Conservation (phyloP, 2,797 vertebrate species). For the Echeneis naucrates region DNA sequence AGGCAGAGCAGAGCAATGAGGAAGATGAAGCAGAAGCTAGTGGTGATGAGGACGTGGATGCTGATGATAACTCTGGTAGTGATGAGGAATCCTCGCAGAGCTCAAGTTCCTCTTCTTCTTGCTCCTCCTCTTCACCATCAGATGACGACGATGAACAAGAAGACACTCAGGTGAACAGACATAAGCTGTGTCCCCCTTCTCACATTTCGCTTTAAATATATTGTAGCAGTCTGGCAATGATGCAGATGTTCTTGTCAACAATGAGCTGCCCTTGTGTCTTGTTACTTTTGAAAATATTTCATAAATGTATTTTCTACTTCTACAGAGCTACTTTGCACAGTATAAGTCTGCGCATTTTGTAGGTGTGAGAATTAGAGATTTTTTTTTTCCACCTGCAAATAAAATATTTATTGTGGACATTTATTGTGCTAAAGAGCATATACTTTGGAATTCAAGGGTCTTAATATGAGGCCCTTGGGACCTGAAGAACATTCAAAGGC, state of each 20-base stretch:
- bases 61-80: conserved; percentile 28
- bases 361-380: no score
- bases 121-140: conserved; percentile 43
- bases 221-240: background rate
- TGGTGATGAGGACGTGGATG: conserved; percentile 32
- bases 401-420: conserved; percentile 19
- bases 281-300: background rate
- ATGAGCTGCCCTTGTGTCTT: background rate
- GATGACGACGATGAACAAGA: conserved; percentile 41
- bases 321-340: no score
- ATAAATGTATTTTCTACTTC: background rate
- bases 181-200: conserved; percentile 27
- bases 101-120: conserved; percentile 68
- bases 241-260: background rate
- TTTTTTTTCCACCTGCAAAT: conserved; percentile 21
- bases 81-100: conserved; percentile 55
- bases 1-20: conserved; percentile 51
- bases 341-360: no score
- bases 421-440: background rate
- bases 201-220: conserved; percentile 8
- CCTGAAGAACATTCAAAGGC: background rate
- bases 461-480: background rate
- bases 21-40: conserved; percentile 47
- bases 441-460: background rate
- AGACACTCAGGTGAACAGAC: conserved; percentile 34